phyloP scores from a whole-genome alignment of 2,797 vertebrate species.

The Pangasius macronema region DNA sequence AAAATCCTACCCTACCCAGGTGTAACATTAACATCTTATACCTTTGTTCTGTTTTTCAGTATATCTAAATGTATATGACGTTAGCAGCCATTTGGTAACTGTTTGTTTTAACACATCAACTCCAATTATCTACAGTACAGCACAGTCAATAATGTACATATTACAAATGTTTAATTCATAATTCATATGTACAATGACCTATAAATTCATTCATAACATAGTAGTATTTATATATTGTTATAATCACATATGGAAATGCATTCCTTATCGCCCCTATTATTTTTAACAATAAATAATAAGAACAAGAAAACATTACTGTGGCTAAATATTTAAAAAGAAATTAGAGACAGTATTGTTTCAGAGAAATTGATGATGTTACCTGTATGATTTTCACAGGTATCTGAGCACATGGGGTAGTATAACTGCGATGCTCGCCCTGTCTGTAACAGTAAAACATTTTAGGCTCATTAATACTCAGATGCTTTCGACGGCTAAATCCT shows the following conservation, averaged over 20 bases:
- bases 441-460: neutral
- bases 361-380: neutral
- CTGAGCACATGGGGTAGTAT: neutral
- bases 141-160: no score
- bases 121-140: neutral
- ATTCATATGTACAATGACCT: no score
- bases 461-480: neutral
- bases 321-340: neutral
- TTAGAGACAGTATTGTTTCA: neutral
- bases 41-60: neutral
- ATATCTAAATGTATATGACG: neutral
- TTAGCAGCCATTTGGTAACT: neutral
- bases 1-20: neutral
- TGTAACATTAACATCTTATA: neutral
- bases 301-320: neutral
- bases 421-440: neutral
- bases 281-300: no score
- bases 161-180: no score
- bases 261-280: no score
- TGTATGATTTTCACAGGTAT: neutral
- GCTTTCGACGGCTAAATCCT: neutral
- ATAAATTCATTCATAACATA: no score
- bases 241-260: neutral
- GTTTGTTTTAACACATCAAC: neutral
- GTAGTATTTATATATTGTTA: neutral